A percentile compares a stretch with the other conserved stretches of the same genome.
Conservation (phyloP, 2,888 invertebrate genomes). For the Latrodectus elegans region DNA sequence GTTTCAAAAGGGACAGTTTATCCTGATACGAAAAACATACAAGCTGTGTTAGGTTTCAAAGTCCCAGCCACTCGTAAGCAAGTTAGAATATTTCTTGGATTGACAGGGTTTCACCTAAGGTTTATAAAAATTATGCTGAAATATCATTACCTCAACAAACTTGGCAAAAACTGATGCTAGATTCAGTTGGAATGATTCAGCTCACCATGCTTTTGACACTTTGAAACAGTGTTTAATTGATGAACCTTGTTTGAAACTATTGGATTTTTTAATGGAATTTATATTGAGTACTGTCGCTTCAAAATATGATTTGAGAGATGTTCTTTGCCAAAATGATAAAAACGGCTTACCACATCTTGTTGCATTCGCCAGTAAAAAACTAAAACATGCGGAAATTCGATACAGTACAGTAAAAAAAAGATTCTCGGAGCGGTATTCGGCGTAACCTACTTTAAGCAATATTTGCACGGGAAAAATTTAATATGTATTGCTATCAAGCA, state of each 20-base stretch:
- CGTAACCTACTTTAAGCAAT: neutral
- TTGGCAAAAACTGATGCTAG: too few species aligned
- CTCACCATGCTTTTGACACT: neutral
- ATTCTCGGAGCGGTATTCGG: neutral
- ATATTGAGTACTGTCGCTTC: neutral
- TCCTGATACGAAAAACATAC: too few species aligned
- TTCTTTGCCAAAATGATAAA: neutral
- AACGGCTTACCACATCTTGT: neutral
- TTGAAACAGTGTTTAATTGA: neutral
- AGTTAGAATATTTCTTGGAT: too few species aligned
- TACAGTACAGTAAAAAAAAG: neutral
- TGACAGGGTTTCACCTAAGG: too few species aligned
- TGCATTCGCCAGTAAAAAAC: too few species aligned
- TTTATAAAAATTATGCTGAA: too few species aligned
- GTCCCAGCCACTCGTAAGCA: too few species aligned
- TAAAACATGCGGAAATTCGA: too few species aligned
- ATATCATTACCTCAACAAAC: too few species aligned
- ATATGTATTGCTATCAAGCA: neutral
- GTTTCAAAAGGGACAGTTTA: too few species aligned
- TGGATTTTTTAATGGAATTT: neutral
- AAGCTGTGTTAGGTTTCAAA: too few species aligned
- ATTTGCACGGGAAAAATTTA: neutral
- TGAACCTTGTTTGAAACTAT: neutral
- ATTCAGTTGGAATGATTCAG: neutral
- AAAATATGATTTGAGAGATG: neutral